Evolutionary conservation across 2,113 vertebrate species (phyloP).

Genomic region (Corapipo altera): DNA sequence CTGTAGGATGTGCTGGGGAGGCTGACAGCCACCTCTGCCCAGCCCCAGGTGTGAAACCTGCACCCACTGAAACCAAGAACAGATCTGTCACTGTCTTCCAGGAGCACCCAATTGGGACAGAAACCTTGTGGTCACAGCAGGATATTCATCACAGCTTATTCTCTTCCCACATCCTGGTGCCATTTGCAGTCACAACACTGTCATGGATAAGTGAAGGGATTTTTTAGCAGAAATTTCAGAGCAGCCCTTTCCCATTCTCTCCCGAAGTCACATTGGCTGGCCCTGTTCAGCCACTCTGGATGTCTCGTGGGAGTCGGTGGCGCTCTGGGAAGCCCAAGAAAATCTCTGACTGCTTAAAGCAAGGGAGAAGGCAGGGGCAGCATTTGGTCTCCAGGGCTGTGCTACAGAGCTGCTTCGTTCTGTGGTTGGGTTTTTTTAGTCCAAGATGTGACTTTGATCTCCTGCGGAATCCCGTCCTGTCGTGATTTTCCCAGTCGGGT

Average conservation of each 20-base stretch:
- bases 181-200: not conserved
- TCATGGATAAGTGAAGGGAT: not conserved
- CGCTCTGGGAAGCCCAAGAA: not conserved
- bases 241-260: not conserved
- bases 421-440: not conserved
- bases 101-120: not conserved
- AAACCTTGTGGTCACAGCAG: not conserved
- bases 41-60: not conserved
- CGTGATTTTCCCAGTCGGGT: not conserved
- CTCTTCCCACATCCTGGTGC: not conserved
- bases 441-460: not conserved
- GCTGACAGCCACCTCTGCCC: not conserved
- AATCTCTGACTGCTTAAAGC: not conserved
- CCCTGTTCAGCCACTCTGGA: not conserved
- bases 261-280: not conserved
- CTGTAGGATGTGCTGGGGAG: not conserved
- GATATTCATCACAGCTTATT: not conserved
- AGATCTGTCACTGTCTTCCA: not conserved
- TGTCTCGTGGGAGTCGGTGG: not conserved
- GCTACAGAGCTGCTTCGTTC: not conserved
- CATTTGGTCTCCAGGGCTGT: not conserved
- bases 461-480: not conserved
- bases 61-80: not conserved
- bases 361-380: not conserved
- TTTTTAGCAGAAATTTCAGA: not conserved